Evolutionary conservation across 2,113 vertebrate species (phyloP).

Genomic region (Nesoenas mayeri): DNA sequence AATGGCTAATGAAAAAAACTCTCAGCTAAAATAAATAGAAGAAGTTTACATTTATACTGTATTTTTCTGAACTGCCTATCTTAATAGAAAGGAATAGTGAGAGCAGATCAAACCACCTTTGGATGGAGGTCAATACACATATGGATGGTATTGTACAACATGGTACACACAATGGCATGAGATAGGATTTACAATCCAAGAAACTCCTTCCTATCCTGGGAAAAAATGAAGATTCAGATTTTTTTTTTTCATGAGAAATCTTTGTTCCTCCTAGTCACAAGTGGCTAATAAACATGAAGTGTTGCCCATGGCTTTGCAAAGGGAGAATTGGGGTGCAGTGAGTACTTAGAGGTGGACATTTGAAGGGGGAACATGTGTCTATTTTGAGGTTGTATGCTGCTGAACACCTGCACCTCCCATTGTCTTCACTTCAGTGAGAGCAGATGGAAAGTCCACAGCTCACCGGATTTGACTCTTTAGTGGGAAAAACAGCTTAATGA

Average conservation of each 20-base stretch:
- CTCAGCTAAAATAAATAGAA: background rate
- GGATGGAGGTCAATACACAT: background rate
- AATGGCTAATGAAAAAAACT: background rate
- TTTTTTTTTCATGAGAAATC: background rate
- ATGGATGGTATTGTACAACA: background rate
- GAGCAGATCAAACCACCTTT: background rate
- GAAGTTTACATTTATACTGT: background rate
- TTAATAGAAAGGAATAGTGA: background rate
- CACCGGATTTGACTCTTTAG: background rate
- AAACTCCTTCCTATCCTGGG: background rate
- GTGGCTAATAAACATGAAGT: background rate
- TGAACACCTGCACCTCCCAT: rapidly evolving
- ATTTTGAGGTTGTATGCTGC: background rate
- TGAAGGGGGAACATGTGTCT: rapidly evolving
- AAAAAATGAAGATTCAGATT: background rate
- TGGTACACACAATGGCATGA: background rate
- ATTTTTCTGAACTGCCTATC: background rate
- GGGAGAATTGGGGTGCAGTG: background rate
- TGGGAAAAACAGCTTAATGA: background rate
- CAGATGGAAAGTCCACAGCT: background rate
- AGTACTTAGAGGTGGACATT: background rate
- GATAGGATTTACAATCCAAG: background rate
- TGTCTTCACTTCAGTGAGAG: background rate
- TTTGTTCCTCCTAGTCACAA: background rate
- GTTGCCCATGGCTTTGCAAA: background rate